These are phyloP conservation scores for Pycnonotus jocosus DNA, from an alignment of 2,113 vertebrate species.

Conservation along the genomic window DNA sequence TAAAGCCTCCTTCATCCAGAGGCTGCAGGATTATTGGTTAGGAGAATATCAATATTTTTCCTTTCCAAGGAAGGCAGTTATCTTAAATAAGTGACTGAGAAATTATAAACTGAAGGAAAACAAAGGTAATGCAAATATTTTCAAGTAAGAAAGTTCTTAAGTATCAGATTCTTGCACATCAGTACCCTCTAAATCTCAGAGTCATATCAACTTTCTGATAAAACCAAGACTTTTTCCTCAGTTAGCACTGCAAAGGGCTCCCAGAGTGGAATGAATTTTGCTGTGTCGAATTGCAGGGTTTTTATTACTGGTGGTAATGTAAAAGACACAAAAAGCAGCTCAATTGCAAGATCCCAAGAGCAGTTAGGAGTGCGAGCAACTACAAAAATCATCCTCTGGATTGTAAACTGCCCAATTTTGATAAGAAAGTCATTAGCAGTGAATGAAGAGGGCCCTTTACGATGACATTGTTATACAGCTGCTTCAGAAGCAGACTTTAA, in stretches of 20 bases:
- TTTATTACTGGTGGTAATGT: background rate
- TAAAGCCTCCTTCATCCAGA: background rate
- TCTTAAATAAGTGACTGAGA: background rate
- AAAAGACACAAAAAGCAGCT: constrained; percentile 11
- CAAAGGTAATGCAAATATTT: background rate
- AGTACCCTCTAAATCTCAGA: background rate
- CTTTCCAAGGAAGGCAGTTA: background rate
- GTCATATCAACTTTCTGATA: background rate
- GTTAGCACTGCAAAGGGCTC: background rate
- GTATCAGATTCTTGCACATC: background rate
- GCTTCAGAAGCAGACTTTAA: constrained; percentile 5
- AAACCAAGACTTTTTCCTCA: background rate
- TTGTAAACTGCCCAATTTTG: constrained; percentile 29
- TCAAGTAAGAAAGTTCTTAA: background rate
- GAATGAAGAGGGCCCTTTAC: background rate
- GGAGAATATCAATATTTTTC: background rate
- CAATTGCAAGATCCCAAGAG: background rate
- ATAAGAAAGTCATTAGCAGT: constrained; percentile 31
- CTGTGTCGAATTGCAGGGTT: background rate
- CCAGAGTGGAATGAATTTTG: background rate
- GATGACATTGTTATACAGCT: background rate
- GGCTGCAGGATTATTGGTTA: background rate
- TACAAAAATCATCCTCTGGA: background rate
- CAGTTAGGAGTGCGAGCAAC: background rate
- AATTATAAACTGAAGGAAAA: constrained; percentile 1